Conservation (phyloP, 1,140 invertebrate species). For the Mercenaria mercenaria region DNA sequence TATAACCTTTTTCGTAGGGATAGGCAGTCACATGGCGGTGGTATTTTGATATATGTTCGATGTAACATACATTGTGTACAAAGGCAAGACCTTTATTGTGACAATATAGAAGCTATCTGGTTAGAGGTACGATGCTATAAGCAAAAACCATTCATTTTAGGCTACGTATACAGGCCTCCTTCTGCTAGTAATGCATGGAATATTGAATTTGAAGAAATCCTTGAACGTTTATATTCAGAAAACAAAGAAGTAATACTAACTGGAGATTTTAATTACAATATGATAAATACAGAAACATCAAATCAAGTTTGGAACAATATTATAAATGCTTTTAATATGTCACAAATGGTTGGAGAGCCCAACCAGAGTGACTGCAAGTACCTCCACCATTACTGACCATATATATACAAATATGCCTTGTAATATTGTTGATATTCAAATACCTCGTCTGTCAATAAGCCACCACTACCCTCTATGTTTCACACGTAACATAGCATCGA, state of each 20-base stretch:
- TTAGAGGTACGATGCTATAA: not conserved
- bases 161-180: constrained; percentile 2
- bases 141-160: not conserved
- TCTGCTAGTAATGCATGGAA: not conserved
- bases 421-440: not conserved
- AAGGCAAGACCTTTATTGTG: not conserved
- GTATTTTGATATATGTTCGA: not conserved
- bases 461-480: not conserved
- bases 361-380: not conserved
- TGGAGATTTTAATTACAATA: not conserved
- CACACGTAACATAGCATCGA: not conserved
- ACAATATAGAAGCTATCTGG: not conserved
- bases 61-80: not conserved
- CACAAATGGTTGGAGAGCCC: not conserved
- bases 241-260: not conserved
- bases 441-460: not conserved
- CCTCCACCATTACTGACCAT: not conserved
- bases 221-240: not conserved
- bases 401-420: too few relatives aligned
- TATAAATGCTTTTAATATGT: not conserved
- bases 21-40: too few relatives aligned
- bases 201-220: not conserved
- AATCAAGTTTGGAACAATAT: not conserved
- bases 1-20: too few relatives aligned
- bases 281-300: too few relatives aligned